These are phyloP conservation scores for Apeira syringaria DNA, from an alignment of 2,888 invertebrate species.

Conservation along the genomic window DNA sequence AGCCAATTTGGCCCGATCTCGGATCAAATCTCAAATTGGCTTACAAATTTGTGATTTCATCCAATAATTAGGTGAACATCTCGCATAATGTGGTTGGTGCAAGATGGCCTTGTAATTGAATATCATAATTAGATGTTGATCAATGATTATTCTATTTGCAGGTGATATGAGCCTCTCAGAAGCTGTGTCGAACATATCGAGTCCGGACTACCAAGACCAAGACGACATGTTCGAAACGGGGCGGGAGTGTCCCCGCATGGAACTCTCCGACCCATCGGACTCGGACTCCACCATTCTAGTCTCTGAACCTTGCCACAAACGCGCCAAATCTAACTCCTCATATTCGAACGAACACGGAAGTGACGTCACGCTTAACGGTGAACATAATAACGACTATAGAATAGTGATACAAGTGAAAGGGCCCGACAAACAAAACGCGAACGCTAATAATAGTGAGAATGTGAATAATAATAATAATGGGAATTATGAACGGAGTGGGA, in stretches of 20 bases:
- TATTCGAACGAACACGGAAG: conserved; percentile 80
- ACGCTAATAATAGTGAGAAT: conserved; percentile 48
- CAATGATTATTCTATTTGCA: no score
- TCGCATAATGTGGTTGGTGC: no score
- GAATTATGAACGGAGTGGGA: conserved; percentile 73
- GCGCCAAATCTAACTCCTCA: conserved; percentile 71
- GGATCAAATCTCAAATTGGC: no score
- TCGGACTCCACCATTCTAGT: conserved; percentile 94
- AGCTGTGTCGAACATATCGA: conserved; percentile 94
- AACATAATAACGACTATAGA: conserved; percentile 83
- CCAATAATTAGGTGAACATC: no score
- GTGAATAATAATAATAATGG: conserved; percentile 70
- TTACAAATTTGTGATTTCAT: no score
- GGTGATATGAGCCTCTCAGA: conserved; percentile 93
- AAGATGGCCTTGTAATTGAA: no score
- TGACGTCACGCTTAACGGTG: conserved; percentile 83
- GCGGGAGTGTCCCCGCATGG: conserved; percentile 91
- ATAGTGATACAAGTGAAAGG: conserved; percentile 90
- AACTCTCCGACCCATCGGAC: conserved; percentile 94
- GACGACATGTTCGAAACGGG: conserved; percentile 91
- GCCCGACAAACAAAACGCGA: conserved; percentile 65
- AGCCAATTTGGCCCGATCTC: no score
- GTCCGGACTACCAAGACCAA: conserved; percentile 95
- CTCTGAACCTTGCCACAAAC: conserved; percentile 88
- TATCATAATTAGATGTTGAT: no score